Evolutionary conservation across 2,888 invertebrate genomes (phyloP), one percentile per base, ranked within the genome.

Genomic region (Pseudococcus jackbeardsleyi): DNA sequence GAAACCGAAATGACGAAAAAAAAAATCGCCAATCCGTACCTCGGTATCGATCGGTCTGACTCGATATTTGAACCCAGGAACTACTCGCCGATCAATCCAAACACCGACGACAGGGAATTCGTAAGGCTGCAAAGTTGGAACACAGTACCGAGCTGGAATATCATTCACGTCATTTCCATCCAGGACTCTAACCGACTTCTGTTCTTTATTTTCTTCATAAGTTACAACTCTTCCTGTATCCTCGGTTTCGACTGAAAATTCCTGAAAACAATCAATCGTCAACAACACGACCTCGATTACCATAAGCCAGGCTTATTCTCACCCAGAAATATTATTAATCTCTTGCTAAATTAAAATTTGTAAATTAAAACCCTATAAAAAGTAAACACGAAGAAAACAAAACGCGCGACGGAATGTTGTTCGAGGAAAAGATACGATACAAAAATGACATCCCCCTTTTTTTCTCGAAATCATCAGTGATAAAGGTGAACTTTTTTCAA

Each of bases 11-110:
- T 17, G 48, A 84, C 11, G 0, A 50, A 50, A 5, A 19, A n/a
- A 11, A 84, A 48, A 84, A 84, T 84, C 39, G 42, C 0, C 3
- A 48, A 50, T 48, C 6, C 72, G 90, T 91, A 93, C 93, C 91
- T 94, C 89, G 11, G 90, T 90, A 46, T 89, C 93, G 91, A 95
- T 93, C 1, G 94, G 94, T 91, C 94, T 93, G 89, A 95, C 94
- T 92, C 94, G 93, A 93, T 96, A 96, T 91, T 94, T 93, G 93
- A 95, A 96, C 90, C 96, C 96, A 90, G 95, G 94, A 90, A 94
- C 92, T 89, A 96, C 94, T 88, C 94, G 92, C 88, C 93, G 93
- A 92, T 96, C 95, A 90, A 96, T 93, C 92, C 94, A 95, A 88
- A 95, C 94, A 86, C 96, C 96, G 91, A 94, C 93, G 86, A 94